Evolutionary conservation across 2,113 vertebrate species (phyloP).

Genomic region (Isurus oxyrinchus): DNA sequence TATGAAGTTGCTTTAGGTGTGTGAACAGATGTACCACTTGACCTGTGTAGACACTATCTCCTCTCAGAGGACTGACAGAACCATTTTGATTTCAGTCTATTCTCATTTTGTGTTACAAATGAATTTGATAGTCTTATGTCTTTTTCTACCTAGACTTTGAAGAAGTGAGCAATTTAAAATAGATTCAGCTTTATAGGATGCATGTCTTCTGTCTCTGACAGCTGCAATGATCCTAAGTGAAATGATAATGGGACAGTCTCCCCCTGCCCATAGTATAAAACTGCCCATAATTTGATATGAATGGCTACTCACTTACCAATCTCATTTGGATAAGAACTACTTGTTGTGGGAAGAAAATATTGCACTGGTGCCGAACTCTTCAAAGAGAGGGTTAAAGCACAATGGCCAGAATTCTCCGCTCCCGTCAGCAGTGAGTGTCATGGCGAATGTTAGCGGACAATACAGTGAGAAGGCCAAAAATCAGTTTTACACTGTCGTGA

Average conservation of each 20-base stretch:
- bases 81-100: neutral
- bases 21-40: neutral
- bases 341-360: neutral
- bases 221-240: neutral
- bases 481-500: too few relatives aligned
- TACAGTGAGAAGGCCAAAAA: too few relatives aligned
- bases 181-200: neutral
- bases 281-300: neutral
- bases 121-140: neutral
- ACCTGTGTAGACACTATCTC: neutral
- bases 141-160: neutral
- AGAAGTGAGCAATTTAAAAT: neutral
- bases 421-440: too few relatives aligned
- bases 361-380: neutral
- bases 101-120: neutral
- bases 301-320: neutral
- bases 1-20: neutral
- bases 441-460: too few relatives aligned
- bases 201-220: neutral
- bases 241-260: neutral
- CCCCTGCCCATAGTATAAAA: neutral
- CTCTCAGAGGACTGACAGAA: neutral
- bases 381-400: neutral
- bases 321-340: neutral
- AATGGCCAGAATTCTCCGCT: neutral